Evolutionary conservation across 1,140 invertebrate species (phyloP), one percentile per base, ranked within the genome.

Genomic region (Drosophila elegans): DNA sequence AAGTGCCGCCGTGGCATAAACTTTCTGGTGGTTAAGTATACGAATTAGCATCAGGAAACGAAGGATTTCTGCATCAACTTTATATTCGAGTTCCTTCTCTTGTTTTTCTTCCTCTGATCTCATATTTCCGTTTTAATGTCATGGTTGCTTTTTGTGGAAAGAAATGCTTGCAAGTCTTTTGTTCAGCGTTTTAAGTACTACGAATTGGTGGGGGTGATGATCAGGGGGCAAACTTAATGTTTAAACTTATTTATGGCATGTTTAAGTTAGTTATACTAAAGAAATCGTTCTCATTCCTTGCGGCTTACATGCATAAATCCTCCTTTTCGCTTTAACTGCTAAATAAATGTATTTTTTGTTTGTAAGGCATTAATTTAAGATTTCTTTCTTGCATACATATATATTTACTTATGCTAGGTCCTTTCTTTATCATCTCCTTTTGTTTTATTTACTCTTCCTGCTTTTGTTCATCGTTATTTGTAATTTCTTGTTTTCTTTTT

Each of bases 231-330:
- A 88, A 86, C 82, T 85, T 86, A 88, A 88, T 66, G 55, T 62
- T 63, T 57, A 61, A 86, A 88, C 83, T 88, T 86, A 86, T 88
- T 83, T 86, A 86, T 86, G 83, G 83, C 83, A 86, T 86, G 83
- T 86, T 86, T 88, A 86, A 86, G 83, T 86, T 88, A 86, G 83
- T 86, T 86, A 86, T 83, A 86, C 83, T 86, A 88, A 82, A 78
- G 57, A 75, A 80, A 84, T 79, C 72, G 21, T 57, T 48, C 29
- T 71, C 36, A 71, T 71, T 69, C 64, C 67, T 71, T 71, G 51
- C 64, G 64, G 67, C 67, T 71, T 71, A 71, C 67, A 71, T 71
- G 64, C 72, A 62, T 74, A 44, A 49, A 62, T 60, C 44, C 36
- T 38, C 34, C 13, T 46, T 25, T 36, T 72, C 38, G 34, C 34